A percentile compares a stretch with the other conserved stretches of the same genome.
phyloP scores from a whole-genome alignment of 2,797 vertebrate genomes.

The Lepilemur septentrionalis region DNA sequence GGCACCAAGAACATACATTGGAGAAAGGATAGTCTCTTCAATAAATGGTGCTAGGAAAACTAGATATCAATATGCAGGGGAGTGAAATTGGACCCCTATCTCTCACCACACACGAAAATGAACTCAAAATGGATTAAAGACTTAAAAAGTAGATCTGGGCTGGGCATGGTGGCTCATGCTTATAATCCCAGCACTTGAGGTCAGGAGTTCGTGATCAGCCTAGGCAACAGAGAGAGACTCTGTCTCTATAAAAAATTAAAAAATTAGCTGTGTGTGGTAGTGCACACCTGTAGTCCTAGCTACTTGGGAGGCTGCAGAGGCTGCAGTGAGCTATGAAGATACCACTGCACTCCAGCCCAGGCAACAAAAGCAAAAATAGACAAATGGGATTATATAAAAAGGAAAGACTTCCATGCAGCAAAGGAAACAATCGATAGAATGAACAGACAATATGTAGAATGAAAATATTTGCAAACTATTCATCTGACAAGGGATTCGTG shows the following conservation, averaged over 20 bases:
- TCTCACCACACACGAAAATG: not conserved
- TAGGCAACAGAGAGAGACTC: not conserved
- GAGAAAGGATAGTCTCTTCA: too few relatives aligned
- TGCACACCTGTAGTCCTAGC: not conserved
- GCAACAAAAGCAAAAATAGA: not conserved
- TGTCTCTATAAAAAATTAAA: not conserved
- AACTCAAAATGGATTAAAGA: not conserved
- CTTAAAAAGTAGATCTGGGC: not conserved
- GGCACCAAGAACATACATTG: too few relatives aligned
- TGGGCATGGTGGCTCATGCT: not conserved
- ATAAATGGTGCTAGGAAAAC: too few relatives aligned
- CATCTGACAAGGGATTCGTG: not conserved
- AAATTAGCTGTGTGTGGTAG: not conserved
- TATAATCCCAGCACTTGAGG: not conserved
- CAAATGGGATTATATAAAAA: not conserved
- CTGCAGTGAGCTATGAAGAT: not conserved
- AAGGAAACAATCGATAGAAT: not conserved
- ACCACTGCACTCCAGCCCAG: not conserved
- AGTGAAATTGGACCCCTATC: too few relatives aligned
- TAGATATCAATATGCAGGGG: too few relatives aligned
- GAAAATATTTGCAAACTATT: not conserved
- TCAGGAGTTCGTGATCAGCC: not conserved
- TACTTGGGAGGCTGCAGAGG: not conserved
- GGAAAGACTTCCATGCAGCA: not conserved
- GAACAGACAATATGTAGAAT: not conserved